Conservation (phyloP, 2,797 vertebrate species). For the Rhabdomys pumilio region DNA sequence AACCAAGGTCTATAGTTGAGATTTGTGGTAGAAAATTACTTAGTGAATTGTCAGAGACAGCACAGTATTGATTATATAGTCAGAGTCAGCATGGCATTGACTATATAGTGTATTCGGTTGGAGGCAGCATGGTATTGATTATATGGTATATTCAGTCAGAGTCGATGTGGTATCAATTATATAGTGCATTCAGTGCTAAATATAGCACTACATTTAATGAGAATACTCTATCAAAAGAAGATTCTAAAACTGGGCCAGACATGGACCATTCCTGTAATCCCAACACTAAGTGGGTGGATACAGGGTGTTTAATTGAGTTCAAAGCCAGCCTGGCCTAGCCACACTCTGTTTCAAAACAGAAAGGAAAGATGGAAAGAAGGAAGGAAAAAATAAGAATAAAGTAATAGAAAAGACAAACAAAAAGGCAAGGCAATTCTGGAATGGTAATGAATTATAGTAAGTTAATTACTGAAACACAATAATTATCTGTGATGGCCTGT, state of each 20-base stretch:
- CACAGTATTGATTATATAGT: background rate
- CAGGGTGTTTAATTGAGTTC: background rate
- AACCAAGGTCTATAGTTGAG: constrained; percentile 13
- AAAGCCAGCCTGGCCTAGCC: background rate
- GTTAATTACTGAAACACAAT: constrained; percentile 42
- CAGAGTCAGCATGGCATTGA: background rate
- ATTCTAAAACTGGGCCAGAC: background rate
- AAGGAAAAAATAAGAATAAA: background rate
- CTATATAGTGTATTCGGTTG: background rate
- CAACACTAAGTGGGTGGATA: background rate
- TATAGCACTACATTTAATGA: constrained; percentile 59
- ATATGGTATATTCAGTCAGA: background rate
- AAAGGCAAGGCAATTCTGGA: constrained; percentile 12
- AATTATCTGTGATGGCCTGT: constrained; percentile 14
- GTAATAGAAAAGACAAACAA: background rate
- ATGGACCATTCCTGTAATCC: background rate
- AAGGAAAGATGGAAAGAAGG: background rate
- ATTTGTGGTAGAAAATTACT: constrained; percentile 38
- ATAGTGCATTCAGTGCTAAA: constrained; percentile 40
- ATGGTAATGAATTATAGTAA: constrained; percentile 52
- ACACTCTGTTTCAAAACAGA: background rate
- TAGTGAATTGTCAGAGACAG: background rate
- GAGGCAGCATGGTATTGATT: background rate
- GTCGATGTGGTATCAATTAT: constrained; percentile 59
- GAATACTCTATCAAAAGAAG: constrained; percentile 56